A percentile compares a stretch with the other conserved stretches of the same genome.
Evolutionary conservation across 2,888 invertebrate genomes (phyloP).

Genomic region (Labia minor): DNA sequence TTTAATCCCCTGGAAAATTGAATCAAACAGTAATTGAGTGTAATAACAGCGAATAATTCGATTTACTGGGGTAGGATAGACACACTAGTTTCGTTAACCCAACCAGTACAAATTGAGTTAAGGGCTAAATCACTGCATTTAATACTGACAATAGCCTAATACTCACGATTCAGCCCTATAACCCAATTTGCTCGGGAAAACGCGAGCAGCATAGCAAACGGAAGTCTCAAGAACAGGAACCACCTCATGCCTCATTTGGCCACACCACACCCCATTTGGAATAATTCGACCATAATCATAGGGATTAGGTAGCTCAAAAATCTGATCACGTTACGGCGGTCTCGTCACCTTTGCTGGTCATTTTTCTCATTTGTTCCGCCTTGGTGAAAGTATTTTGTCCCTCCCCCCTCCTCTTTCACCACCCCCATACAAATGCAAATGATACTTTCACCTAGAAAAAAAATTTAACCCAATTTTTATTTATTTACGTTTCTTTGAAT

Average conservation of each 20-base stretch:
- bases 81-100: slow-evolving; percentile 13
- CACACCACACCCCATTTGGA: slow-evolving; percentile 1
- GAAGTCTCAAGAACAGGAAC: neutral
- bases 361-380: no score
- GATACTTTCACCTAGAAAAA: no score
- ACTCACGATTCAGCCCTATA: slow-evolving; percentile 6
- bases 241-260: neutral
- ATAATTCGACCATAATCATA: slow-evolving; percentile 3
- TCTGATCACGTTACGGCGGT: neutral
- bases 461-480: neutral
- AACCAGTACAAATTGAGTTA: slow-evolving; percentile 13
- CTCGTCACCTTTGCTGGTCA: neutral
- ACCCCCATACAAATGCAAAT: neutral
- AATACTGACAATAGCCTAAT: slow-evolving; percentile 13
- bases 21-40: slow-evolving; percentile 13
- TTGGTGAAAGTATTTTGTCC: no score
- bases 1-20: slow-evolving; percentile 5
- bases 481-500: no score
- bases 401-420: no score
- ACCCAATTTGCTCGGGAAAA: neutral
- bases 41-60: slow-evolving; percentile 8
- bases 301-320: neutral
- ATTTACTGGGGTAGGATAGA: slow-evolving; percentile 13
- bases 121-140: slow-evolving; percentile 13
- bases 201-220: slow-evolving; percentile 7